A percentile compares a stretch with the other conserved stretches of the same genome.
These are phyloP conservation scores for Myiothlypis chrysogaster DNA, from an alignment of 2,797 vertebrate genomes.

Conservation along the genomic window DNA sequence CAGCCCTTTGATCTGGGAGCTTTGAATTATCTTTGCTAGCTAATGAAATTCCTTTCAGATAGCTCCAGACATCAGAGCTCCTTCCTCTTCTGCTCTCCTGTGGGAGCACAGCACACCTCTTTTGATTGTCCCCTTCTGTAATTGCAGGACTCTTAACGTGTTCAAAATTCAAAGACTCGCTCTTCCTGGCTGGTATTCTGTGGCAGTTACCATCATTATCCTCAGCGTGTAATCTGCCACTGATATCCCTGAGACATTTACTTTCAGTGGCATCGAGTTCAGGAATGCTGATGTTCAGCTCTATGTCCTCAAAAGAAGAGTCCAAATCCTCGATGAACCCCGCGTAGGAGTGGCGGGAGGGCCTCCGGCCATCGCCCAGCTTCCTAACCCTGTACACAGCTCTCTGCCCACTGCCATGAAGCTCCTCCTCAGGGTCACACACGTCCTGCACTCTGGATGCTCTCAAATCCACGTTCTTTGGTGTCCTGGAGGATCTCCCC, in stretches of 20 bases:
- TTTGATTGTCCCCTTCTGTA: conserved; percentile 73
- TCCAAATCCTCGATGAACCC: conserved; percentile 85
- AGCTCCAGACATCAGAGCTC: conserved; percentile 87
- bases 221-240: conserved; percentile 2
- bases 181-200: conserved; percentile 71
- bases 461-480: conserved; percentile 76
- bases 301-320: conserved; percentile 85
- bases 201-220: conserved; percentile 35
- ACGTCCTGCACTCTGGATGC: conserved; percentile 71
- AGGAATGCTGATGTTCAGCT: conserved; percentile 71
- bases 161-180: conserved; percentile 74
- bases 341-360: conserved; percentile 87
- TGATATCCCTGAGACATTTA: conserved; percentile 70
- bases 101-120: conserved; percentile 67
- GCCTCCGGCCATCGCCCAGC: conserved; percentile 69
- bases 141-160: conserved; percentile 73
- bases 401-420: conserved; percentile 74
- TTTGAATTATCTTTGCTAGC: conserved; percentile 78
- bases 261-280: conserved; percentile 64
- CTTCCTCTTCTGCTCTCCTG: conserved; percentile 74
- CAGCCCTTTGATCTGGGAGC: conserved; percentile 79
- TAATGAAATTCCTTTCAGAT: conserved; percentile 87
- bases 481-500: conserved; percentile 79
- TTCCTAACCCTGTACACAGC: conserved; percentile 77
- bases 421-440: conserved; percentile 69